Conservation (phyloP, 2,797 vertebrate genomes). For the Philypnodon macrostomus region DNA sequence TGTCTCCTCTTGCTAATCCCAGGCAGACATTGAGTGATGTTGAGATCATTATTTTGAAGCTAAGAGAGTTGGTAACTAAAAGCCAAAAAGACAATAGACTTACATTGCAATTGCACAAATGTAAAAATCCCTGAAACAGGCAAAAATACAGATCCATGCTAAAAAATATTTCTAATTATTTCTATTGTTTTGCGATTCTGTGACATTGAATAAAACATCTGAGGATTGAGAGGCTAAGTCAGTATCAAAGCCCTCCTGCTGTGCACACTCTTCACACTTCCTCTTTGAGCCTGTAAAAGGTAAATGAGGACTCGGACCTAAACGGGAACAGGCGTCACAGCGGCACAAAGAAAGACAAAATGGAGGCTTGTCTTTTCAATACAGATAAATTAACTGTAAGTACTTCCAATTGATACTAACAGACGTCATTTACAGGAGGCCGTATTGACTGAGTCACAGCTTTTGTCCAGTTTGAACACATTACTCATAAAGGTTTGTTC, state of each 20-base stretch:
- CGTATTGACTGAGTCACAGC: slow-evolving; percentile 27
- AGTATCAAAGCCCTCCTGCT: slow-evolving; percentile 39
- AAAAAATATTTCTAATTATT: too few species aligned
- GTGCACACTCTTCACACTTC: slow-evolving; percentile 13
- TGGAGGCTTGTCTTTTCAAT: background rate
- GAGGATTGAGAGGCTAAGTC: slow-evolving; percentile 19
- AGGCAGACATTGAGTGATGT: too few species aligned
- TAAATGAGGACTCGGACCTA: slow-evolving; percentile 17
- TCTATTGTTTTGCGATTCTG: slow-evolving; percentile 9
- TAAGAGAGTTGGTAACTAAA: too few species aligned
- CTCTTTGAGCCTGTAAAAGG: slow-evolving; percentile 31
- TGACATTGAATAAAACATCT: slow-evolving; percentile 19
- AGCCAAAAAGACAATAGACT: too few species aligned
- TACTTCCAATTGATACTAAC: slow-evolving; percentile 11
- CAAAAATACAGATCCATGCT: too few species aligned
- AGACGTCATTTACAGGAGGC: slow-evolving; percentile 9
- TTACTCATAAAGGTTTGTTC: slow-evolving; percentile 11
- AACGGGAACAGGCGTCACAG: slow-evolving; percentile 21
- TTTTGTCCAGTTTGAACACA: slow-evolving; percentile 11
- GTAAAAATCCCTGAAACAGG: too few species aligned
- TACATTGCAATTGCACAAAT: too few species aligned
- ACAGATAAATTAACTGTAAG: background rate
- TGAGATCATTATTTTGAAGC: too few species aligned
- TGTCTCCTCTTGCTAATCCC: too few species aligned
- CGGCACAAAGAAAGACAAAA: slow-evolving; percentile 4